These are phyloP conservation scores for Nomia melanderi DNA, from an alignment of 1,140 invertebrate genomes.

Conservation along the genomic window DNA sequence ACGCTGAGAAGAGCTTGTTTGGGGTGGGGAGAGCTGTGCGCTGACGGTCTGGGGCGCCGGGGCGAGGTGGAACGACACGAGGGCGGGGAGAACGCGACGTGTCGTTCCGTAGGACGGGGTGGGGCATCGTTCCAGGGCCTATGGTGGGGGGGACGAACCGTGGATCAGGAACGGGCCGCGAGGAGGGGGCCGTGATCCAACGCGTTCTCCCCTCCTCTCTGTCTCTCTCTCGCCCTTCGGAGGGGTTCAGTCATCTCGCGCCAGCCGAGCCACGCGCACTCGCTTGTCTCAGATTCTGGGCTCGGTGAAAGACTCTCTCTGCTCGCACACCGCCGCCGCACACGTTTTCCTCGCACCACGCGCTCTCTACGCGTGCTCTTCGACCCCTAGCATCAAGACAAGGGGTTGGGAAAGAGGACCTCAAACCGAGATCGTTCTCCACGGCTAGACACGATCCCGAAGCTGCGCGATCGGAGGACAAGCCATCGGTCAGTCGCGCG, in stretches of 20 bases:
- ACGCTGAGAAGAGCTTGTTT: not conserved
- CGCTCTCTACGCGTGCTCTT: not conserved
- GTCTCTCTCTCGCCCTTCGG: slow-evolving; percentile 67
- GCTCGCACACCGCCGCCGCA: too few relatives aligned
- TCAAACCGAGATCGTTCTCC: not conserved
- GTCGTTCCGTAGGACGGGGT: slow-evolving; percentile 58
- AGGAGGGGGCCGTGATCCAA: slow-evolving; percentile 34
- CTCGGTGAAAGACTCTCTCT: slow-evolving; percentile 53
- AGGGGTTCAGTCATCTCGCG: slow-evolving; percentile 78
- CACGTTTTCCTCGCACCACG: too few relatives aligned
- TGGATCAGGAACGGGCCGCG: slow-evolving; percentile 33
- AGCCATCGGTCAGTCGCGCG: too few relatives aligned
- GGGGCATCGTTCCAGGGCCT: slow-evolving; percentile 50
- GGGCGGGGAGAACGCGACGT: slow-evolving; percentile 65
- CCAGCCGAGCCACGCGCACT: slow-evolving; percentile 75
- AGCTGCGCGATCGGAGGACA: not conserved
- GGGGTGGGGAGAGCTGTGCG: not conserved
- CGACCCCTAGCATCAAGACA: not conserved
- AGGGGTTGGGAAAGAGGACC: not conserved
- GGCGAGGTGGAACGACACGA: slow-evolving; percentile 48
- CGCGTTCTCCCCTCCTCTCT: slow-evolving; percentile 63
- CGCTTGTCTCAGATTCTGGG: slow-evolving; percentile 45
- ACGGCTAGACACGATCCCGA: slow-evolving; percentile 9
- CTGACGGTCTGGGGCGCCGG: slow-evolving; percentile 22
- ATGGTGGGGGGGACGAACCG: slow-evolving; percentile 53